Conservation (phyloP, 2,113 vertebrate species). For the Bagarius yarrelli region DNA sequence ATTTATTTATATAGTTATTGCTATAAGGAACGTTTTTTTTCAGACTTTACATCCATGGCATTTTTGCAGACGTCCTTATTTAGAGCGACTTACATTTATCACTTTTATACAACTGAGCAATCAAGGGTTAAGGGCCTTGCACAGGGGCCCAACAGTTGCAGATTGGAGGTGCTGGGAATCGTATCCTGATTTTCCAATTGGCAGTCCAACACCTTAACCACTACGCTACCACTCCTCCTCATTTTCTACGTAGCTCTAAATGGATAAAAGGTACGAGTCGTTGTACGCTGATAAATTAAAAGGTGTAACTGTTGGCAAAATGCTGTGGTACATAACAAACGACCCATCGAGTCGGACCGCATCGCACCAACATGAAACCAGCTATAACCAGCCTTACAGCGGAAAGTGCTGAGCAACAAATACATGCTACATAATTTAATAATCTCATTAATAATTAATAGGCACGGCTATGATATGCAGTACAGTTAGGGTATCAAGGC, state of each 20-base stretch:
- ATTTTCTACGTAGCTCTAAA: neutral
- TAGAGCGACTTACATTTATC: too few relatives aligned
- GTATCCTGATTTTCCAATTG: too few relatives aligned
- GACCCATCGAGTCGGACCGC: neutral
- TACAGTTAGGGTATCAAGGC: neutral
- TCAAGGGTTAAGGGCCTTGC: too few relatives aligned
- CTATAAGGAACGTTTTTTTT: too few relatives aligned
- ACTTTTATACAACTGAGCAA: too few relatives aligned
- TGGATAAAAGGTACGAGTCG: neutral
- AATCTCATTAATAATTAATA: slow-evolving; percentile 14
- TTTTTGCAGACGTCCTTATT: too few relatives aligned
- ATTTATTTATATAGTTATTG: too few relatives aligned
- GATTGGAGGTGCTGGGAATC: too few relatives aligned
- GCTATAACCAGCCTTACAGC: neutral
- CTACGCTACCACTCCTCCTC: too few relatives aligned
- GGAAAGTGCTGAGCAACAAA: neutral
- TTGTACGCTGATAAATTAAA: neutral
- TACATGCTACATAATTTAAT: slow-evolving; percentile 1
- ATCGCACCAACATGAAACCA: slow-evolving; percentile 1
- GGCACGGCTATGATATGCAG: neutral
- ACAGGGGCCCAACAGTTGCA: too few relatives aligned
- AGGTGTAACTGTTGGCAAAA: neutral
- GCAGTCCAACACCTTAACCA: too few relatives aligned
- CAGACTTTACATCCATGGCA: too few relatives aligned
- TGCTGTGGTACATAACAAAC: neutral